Conservation (phyloP, 2,888 invertebrate species). For the Scaptomyza polygonia region DNA sequence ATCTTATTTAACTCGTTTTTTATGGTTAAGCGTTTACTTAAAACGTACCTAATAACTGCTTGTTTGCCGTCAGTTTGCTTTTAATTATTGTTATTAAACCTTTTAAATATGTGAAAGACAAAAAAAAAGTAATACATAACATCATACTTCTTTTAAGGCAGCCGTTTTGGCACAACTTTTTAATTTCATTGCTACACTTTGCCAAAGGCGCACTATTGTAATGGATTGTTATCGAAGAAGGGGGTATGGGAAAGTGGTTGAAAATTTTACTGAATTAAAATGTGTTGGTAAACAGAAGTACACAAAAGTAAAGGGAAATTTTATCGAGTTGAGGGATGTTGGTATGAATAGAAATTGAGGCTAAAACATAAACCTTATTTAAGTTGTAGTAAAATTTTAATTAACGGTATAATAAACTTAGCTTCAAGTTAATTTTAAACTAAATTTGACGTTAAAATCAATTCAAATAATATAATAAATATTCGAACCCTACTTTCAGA, state of each 20-base stretch:
- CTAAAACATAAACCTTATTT: too few species aligned
- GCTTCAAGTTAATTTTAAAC: too few species aligned
- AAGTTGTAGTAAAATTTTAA: too few species aligned
- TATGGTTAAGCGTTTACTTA: constrained; percentile 12
- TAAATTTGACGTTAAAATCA: too few species aligned
- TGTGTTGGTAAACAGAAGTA: constrained; percentile 12
- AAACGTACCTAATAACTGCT: constrained; percentile 37
- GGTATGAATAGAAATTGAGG: too few species aligned
- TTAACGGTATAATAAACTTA: too few species aligned
- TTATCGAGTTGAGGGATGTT: not conserved
- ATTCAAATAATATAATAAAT: too few species aligned
- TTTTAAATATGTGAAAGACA: constrained; percentile 34
- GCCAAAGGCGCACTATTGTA: constrained; percentile 17
- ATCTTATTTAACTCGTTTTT: constrained; percentile 10
- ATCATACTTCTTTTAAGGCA: constrained; percentile 1
- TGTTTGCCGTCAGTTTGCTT: constrained; percentile 29
- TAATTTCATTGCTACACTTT: constrained; percentile 60
- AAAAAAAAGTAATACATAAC: constrained; percentile 8
- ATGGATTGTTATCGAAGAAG: too few species aligned
- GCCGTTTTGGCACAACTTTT: constrained; percentile 58
- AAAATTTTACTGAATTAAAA: constrained; percentile 15
- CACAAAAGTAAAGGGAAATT: constrained; percentile 10
- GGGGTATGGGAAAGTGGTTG: constrained; percentile 14
- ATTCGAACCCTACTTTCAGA: too few species aligned
- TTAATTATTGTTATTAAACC: constrained; percentile 52